These are phyloP conservation scores for Dasyornis broadbenti DNA, from an alignment of 2,113 vertebrate species.

Conservation along the genomic window DNA sequence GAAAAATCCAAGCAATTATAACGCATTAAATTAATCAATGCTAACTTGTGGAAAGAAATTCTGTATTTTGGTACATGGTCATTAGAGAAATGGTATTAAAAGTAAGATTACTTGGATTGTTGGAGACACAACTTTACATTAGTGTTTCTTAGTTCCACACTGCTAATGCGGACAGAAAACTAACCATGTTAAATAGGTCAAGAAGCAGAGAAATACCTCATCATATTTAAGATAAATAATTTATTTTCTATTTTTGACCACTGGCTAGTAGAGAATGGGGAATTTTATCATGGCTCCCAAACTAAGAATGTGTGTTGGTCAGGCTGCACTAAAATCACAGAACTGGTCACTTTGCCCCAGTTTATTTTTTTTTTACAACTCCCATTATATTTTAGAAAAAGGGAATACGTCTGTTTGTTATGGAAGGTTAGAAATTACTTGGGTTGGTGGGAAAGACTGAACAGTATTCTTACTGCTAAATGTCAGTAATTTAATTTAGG, in stretches of 20 bases:
- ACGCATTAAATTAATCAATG: fast-evolving
- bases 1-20: not conserved
- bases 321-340: not conserved
- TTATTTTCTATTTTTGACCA: not conserved
- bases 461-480: not conserved
- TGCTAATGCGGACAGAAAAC: not conserved
- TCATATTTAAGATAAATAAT: not conserved
- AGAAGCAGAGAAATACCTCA: not conserved
- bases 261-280: no score
- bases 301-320: not conserved
- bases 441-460: not conserved
- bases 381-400: not conserved
- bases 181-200: not conserved
- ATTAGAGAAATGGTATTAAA: not conserved
- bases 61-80: not conserved
- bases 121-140: not conserved
- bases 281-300: not conserved
- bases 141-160: fast-evolving
- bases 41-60: not conserved
- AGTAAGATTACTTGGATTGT: not conserved
- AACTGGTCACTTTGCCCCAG: not conserved
- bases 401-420: fast-evolving
- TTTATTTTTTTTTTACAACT: not conserved
- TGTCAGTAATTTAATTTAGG: not conserved
- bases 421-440: not conserved